phyloP scores from a whole-genome alignment of 2,888 invertebrate genomes.

The Gibbula magus region DNA sequence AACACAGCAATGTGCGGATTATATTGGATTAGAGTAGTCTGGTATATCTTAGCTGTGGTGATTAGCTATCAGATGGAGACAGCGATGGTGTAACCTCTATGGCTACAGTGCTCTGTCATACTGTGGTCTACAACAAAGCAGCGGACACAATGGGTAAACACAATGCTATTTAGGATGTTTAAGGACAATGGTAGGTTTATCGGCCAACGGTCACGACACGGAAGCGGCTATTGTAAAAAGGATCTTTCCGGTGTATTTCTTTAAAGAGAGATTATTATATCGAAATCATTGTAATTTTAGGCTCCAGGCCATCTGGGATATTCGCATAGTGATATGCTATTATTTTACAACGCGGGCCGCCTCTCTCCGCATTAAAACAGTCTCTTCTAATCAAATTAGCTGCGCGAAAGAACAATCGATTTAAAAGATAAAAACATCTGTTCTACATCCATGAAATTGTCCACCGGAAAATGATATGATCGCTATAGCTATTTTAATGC shows the following conservation, averaged over 20 bases:
- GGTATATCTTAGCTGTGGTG: background rate
- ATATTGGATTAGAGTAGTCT: conserved; percentile 2
- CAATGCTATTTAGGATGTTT: background rate
- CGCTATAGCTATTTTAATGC: background rate
- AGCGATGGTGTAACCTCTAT: background rate
- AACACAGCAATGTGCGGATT: too few species aligned
- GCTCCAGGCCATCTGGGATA: background rate
- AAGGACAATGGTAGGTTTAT: background rate
- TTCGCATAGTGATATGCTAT: background rate
- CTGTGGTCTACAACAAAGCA: background rate
- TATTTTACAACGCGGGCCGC: background rate
- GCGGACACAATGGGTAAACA: background rate
- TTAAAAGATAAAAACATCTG: conserved; percentile 8
- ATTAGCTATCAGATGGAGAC: background rate
- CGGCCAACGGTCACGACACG: background rate
- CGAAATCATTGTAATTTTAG: conserved; percentile 2
- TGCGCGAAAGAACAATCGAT: background rate
- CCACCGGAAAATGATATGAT: conserved; percentile 8
- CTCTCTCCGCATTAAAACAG: background rate
- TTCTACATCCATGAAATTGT: conserved; percentile 1
- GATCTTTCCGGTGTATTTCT: background rate
- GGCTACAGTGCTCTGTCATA: background rate
- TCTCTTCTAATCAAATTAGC: conserved; percentile 1
- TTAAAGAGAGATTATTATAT: conserved; percentile 1
- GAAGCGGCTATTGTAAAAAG: too few species aligned